Base-by-base conservation (phyloP, 2,113 vertebrate genomes). In the Raja brachyura region DNA sequence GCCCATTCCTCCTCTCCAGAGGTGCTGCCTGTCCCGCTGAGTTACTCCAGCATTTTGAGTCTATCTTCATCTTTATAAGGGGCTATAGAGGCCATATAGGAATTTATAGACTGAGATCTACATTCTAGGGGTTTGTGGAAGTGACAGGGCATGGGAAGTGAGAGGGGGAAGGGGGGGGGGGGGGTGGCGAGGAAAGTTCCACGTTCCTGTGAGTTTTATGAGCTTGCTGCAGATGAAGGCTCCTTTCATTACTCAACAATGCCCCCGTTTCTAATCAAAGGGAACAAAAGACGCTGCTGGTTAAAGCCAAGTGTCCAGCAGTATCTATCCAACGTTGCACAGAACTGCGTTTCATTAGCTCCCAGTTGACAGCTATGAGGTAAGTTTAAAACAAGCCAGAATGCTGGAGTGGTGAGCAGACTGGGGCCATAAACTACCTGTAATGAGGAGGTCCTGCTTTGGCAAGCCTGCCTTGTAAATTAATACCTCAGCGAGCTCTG, bases 331-430 rank as follows among this genome's bases (percentile, higher is more conserved):
- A 33, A 25, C 48, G 39, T 92, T 92, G 70, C 14, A 88, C 16
- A 13, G 63, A 31, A 48, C 63, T 92, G 88, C 25, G 88, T 92
- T 92, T 70, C 88, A 92, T 92, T 92, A 92, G 33, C 66, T 92
- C 63, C 66, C 66, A 73, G 88, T 48, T 92, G 88, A 92, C 88
- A 73, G 63, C 88, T 92, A 92, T 48, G 88, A 92, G 88, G 88
- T 92, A 70, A 92, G 66, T 92, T 73, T 92, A 70, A 92, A 92
- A 92, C 31, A 92, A 92, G 68, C 63, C 88, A 92, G 88, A 92
- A 92, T 25, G 18, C 63, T 20, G 39, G 14, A 48, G 11, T 66
- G 39, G 31, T 25, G 31, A 92, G 31, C 88, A 39, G 88, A 31
- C 88, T 22, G 8, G 20, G 31, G 63, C 66, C 31, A 48, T 92